Evolutionary conservation across 2,888 invertebrate genomes (phyloP), one percentile per base, ranked within the genome.

Genomic region (Galerucella pusilla): DNA sequence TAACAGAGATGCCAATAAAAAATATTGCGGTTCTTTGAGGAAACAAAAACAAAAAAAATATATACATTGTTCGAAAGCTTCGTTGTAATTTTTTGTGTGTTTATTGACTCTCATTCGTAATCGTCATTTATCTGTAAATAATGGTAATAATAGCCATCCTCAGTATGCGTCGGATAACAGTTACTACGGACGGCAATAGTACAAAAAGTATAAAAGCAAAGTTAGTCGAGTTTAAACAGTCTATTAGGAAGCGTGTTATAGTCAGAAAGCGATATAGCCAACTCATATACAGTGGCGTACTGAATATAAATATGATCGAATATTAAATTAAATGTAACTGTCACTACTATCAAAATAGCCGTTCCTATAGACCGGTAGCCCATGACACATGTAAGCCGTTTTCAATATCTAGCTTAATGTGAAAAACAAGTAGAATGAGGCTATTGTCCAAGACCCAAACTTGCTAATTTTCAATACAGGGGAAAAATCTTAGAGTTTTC

Each of bases 111-210:
- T 72, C 25, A 60, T 66, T 72, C 54, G 66, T 60, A 66, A 67
- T 60, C 49, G 66, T 67, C 72, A 67, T 72, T 72, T 72, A 72
- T 72, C 66, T 72, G 72, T 66, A 69, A 74, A 69, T 74, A 69
- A 73, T 73, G 73, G 64, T 64, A 69, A 69, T 73, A 74, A 74
- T 74, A 74, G 65, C 69, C 20, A 65, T 66, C 69, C 74, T 69
- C 69, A 69, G 74, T 69, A 74, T 65, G 74, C 74, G 74, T 74
- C 69, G 59, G 69, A 74, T 65, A 74, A 74, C 74, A 74, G 74
- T 74, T 74, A 73, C 69, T 46, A 52, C 65, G 73, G 68, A 73
- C 63, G 69, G 69, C 74, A 70, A 57, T 74, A 69, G 59, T 70
- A 59, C 74, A 69, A 74, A 74, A 74, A 74, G 69, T 70, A 74